Evolutionary conservation across 92 coral and sea anemone genomes (phyloP).

Genomic region (Epizoanthus rinbou): DNA sequence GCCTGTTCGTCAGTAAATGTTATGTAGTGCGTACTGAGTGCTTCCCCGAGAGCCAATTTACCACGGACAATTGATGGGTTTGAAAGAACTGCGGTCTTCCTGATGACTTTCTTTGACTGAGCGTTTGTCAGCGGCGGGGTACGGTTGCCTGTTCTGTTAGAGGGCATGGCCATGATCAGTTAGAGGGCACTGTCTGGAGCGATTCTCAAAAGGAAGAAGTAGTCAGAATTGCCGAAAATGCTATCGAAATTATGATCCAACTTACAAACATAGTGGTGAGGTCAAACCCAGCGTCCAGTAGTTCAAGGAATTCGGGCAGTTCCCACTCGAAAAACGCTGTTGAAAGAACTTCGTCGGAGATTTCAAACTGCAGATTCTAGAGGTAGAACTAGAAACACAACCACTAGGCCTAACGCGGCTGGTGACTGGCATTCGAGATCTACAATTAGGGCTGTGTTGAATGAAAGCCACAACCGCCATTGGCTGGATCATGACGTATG

Average conservation of each 20-base stretch:
- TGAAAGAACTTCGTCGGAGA: conserved; percentile 44
- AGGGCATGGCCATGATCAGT: no score
- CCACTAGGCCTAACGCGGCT: no score
- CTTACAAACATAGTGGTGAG: conserved; percentile 55
- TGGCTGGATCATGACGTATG: no score
- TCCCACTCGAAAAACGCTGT: conserved; percentile 38
- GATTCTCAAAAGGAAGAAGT: conserved; percentile 49
- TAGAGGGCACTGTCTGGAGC: no score
- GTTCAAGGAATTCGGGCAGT: conserved; percentile 34
- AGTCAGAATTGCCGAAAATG: conserved; percentile 57
- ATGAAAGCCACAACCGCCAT: no score
- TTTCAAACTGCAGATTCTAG: conserved; percentile 38
- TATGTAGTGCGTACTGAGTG: conserved; percentile 8
- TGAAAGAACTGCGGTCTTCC: not conserved
- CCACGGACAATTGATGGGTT: conserved; percentile 1
- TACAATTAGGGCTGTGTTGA: no score
- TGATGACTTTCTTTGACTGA: not conserved
- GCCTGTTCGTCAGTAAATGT: conserved; percentile 16
- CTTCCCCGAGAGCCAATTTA: not conserved
- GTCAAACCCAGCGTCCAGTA: conserved; percentile 28
- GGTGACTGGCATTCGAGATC: conserved; percentile 35
- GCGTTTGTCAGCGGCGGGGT: conserved; percentile 9
- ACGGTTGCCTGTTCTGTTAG: conserved; percentile 5
- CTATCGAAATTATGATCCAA: conserved; percentile 53
- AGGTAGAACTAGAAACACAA: no score